Evolutionary conservation across 2,113 vertebrate species (phyloP).

Genomic region (Thinocorus orbignyianus): DNA sequence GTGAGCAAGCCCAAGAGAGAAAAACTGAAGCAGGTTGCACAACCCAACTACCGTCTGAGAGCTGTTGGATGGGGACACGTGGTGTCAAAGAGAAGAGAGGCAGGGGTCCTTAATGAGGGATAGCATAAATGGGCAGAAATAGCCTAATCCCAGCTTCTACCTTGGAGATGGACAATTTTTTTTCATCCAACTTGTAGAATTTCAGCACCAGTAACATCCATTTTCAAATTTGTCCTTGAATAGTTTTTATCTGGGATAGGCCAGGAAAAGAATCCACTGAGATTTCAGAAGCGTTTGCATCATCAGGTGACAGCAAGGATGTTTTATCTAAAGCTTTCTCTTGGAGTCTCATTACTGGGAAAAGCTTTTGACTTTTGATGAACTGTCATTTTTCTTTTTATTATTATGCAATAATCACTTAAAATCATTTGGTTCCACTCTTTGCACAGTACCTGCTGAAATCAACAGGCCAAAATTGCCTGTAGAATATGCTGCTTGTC

Average conservation of each 20-base stretch:
- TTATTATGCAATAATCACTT: not conserved
- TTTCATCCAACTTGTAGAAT: accelerated
- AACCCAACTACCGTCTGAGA: not conserved
- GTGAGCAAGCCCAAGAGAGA: not conserved
- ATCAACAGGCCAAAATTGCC: not conserved
- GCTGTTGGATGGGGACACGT: accelerated
- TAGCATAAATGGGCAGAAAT: accelerated
- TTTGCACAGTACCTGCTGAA: not conserved
- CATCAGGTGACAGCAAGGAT: not conserved
- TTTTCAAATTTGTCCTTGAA: not conserved
- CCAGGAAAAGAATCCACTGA: not conserved
- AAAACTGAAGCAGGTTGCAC: not conserved
- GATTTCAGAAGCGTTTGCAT: not conserved
- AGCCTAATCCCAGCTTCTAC: not conserved
- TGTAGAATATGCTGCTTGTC: not conserved
- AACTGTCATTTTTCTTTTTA: not conserved
- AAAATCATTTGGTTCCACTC: accelerated
- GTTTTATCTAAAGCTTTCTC: not conserved
- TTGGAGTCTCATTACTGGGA: not conserved
- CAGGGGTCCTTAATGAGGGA: not conserved
- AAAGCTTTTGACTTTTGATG: not conserved
- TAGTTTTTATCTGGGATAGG: not conserved
- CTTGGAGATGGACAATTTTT: not conserved
- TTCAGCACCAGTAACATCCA: not conserved
- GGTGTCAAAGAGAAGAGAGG: not conserved